phyloP scores from a whole-genome alignment of 2,888 invertebrate species.

The Cephus pygmeus region DNA sequence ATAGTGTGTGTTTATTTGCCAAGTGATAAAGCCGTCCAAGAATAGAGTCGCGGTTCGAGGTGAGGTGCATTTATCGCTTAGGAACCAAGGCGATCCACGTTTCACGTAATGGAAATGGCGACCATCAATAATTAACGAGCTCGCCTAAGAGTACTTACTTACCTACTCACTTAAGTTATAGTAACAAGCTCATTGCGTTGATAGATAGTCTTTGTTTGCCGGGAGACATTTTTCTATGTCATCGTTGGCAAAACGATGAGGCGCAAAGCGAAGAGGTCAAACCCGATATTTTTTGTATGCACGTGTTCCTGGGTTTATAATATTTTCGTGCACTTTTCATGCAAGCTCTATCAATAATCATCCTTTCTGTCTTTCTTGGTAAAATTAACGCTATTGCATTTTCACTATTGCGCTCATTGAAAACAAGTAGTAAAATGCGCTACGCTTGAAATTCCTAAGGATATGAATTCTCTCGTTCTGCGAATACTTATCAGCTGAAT shows the following conservation, averaged over 20 bases:
- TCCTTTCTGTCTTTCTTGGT: neutral
- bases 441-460: neutral
- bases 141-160: slow-evolving; percentile 15
- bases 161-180: slow-evolving; percentile 9
- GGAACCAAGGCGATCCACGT: slow-evolving; percentile 37
- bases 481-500: neutral
- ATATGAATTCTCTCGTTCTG: neutral
- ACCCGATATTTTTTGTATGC: neutral
- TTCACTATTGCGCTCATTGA: neutral
- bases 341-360: neutral
- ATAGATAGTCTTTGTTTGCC: neutral
- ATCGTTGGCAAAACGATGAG: slow-evolving; percentile 49
- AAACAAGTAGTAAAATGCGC: neutral
- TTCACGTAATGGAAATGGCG: slow-evolving; percentile 19
- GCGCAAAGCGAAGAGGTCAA: neutral
- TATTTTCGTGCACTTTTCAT: neutral
- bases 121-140: slow-evolving; percentile 28
- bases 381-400: neutral
- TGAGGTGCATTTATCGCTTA: slow-evolving; percentile 30
- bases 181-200: neutral
- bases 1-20: slow-evolving; percentile 13
- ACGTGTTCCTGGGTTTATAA: neutral
- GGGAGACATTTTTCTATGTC: slow-evolving; percentile 35
- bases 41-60: slow-evolving; percentile 11
- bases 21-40: slow-evolving; percentile 11